Percentiles rank a stretch among this genome's conserved stretches.
Conservation (phyloP, 2,797 vertebrate species). For the Sebastolobus altivelis region DNA sequence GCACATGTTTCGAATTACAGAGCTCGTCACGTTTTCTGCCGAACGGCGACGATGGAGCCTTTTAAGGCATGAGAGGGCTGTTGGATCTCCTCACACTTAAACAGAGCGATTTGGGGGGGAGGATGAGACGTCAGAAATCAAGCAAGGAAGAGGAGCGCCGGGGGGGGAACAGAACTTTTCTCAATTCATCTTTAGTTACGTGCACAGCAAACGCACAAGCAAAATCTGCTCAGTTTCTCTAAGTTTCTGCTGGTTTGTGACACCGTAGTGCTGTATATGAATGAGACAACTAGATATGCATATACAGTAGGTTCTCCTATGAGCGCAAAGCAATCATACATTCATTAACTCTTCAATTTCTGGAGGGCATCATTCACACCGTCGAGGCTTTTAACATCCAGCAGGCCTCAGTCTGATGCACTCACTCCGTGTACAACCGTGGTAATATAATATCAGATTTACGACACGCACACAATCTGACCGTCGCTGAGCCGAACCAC, state of each 20-base stretch:
- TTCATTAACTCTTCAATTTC: not conserved
- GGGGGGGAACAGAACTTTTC: constrained; percentile 17
- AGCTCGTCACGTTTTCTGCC: constrained; percentile 48
- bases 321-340: not conserved
- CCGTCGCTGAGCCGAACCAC: not conserved
- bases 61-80: constrained; percentile 28
- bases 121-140: constrained; percentile 39
- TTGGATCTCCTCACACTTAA: constrained; percentile 23
- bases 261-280: not conserved
- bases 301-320: not conserved
- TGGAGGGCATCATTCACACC: not conserved
- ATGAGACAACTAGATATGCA: not conserved
- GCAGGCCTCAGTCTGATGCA: not conserved
- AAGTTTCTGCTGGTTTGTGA: not conserved
- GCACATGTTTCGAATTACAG: constrained; percentile 63
- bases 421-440: not conserved
- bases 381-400: constrained; percentile 10
- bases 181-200: constrained; percentile 34
- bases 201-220: not conserved
- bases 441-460: constrained; percentile 47
- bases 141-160: not conserved
- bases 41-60: constrained; percentile 34
- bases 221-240: constrained; percentile 1
- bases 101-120: not conserved
- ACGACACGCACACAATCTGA: constrained; percentile 19